Base-by-base conservation (phyloP, 2,888 invertebrate species). In the Lottia gigantea region DNA sequence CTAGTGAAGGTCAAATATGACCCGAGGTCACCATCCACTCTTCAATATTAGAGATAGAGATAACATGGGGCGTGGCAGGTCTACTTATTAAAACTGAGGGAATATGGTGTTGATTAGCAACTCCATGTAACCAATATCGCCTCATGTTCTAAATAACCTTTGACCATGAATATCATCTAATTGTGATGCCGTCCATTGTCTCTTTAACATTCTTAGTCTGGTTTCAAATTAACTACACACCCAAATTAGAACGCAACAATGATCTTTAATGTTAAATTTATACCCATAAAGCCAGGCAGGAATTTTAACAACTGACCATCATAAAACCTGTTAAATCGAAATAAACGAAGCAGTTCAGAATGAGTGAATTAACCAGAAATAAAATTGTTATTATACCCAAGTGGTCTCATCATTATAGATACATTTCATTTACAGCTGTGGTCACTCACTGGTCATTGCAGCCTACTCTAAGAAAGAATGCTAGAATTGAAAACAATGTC, bases 401-500 rank as follows among this genome's bases (percentile, higher is more conserved):
- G 55, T 23, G 55, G 55, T 19, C 55, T 55, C 19, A 23, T 55
- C 55, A 55, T 19, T 55, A 55, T 55, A 23, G 55, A 55, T 55
- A 55, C 55, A 55, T 55, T 55, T 55, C 55, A 19, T 55, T 55
- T 23, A 55, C 55, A 55, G 55, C 55, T 55, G 55, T 55, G 55
- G 55, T 55, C 55, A 55, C 23, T 55, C 55, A 55, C 19, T 55
- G 55, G 55, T 55, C 55, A 55, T 55, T 55, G 19, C 23, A 19
- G 55, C 19, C 55, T 23, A 19, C 55, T 55, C 19, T 23, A 55
- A 55, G 55, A 31, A 68, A 68, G 46, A 68, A 72, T 69, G 71
- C 67, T 55, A 26, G 65, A 46, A 65, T 65, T 67, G 68, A 66
- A 70, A 74, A 74, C 67, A 71, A 71, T 72, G 74, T 71, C 74